phyloP scores from a whole-genome alignment of 2,797 vertebrate genomes.

The Peromyscus melanophrys region DNA sequence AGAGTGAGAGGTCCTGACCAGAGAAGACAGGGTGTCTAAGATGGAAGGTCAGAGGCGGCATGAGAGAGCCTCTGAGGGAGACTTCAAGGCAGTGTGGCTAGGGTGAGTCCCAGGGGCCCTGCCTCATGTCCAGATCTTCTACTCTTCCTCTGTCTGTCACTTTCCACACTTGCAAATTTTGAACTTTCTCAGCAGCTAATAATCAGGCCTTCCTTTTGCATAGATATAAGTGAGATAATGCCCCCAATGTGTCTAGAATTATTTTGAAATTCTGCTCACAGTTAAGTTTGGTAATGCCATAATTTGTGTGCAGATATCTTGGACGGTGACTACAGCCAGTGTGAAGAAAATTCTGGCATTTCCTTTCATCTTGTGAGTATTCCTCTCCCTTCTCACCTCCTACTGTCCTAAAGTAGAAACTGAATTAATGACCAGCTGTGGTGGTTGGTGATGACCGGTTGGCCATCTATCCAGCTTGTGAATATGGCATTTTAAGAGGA shows the following conservation, averaged over 20 bases:
- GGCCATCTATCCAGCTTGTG: not conserved
- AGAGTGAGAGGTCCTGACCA: not conserved
- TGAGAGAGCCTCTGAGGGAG: not conserved
- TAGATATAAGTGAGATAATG: not conserved
- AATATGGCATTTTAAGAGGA: conserved; percentile 45
- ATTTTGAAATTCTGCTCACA: conserved; percentile 26
- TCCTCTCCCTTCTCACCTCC: not conserved
- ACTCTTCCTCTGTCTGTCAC: not conserved
- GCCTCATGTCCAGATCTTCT: not conserved
- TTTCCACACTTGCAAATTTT: not conserved
- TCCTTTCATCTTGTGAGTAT: not conserved
- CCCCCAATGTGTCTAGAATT: not conserved
- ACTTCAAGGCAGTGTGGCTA: not conserved
- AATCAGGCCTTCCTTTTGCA: not conserved
- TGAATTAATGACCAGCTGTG: not conserved
- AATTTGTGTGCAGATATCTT: not conserved
- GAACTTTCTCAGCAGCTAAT: not conserved
- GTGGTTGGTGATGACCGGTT: not conserved
- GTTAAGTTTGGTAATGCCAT: not conserved
- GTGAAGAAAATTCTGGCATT: not conserved
- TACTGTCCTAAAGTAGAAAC: not conserved
- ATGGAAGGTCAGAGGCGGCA: not conserved
- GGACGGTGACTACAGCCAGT: not conserved
- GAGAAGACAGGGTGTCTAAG: not conserved
- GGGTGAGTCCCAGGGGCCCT: not conserved